Evolutionary conservation across 2,888 invertebrate genomes (phyloP).

Genomic region (Noctua pronuba): DNA sequence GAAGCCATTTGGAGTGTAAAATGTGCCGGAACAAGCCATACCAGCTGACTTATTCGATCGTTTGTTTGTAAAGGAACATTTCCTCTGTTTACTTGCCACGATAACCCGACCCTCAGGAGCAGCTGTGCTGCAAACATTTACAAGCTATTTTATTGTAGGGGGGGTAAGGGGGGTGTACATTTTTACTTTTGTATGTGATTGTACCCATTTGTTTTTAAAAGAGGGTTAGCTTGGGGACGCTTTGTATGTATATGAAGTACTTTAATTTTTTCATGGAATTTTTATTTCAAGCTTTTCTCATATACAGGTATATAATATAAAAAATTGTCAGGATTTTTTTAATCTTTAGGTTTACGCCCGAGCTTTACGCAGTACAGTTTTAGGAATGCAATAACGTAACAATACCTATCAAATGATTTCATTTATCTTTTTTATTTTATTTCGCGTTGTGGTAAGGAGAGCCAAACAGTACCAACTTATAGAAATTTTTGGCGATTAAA

Average conservation of each 20-base stretch:
- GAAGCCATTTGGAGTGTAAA: slow-evolving; percentile 22
- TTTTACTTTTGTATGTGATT: slow-evolving; percentile 40
- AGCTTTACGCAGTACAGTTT: neutral
- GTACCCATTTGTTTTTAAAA: slow-evolving; percentile 13
- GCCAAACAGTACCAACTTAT: neutral
- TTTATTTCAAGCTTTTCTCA: neutral
- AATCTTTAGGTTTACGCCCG: neutral
- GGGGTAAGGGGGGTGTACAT: slow-evolving; percentile 1
- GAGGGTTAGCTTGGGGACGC: neutral
- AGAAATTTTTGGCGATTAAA: neutral
- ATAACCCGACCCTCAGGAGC: slow-evolving; percentile 42
- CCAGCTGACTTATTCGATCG: slow-evolving; percentile 36
- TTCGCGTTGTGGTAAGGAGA: too few species aligned
- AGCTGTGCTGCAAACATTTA: slow-evolving; percentile 50
- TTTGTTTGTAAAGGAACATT: slow-evolving; percentile 45
- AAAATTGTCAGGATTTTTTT: too few species aligned
- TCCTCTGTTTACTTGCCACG: slow-evolving; percentile 32
- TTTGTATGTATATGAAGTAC: neutral
- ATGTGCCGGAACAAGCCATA: slow-evolving; percentile 21
- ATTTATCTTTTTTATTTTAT: too few species aligned
- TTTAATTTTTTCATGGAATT: neutral
- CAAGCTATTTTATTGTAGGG: slow-evolving; percentile 44
- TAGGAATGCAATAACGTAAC: neutral
- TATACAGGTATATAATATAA: neutral
- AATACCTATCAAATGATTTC: neutral